Evolutionary conservation across 2,797 vertebrate species (phyloP), one percentile per base, ranked within the genome.

Genomic region (Enteromius paludinosus): DNA sequence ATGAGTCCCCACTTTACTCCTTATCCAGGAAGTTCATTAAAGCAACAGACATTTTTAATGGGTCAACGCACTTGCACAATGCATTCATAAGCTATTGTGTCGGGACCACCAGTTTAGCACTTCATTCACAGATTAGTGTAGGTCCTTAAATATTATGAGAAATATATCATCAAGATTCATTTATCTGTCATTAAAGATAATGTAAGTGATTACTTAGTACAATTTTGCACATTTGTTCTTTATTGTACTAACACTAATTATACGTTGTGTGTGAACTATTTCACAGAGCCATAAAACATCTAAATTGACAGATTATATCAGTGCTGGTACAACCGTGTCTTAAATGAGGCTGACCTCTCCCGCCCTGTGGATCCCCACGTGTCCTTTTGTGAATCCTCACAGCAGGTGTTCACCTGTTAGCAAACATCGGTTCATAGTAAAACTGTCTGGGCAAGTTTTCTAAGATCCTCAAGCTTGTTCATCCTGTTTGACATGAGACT

Each of bases 1-100:
- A 72, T 62, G 30, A 23, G 25, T 61, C n/a, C 77, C 49, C 74
- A 25, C 61, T 88, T 90, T 47, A 54, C 86, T 79, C 79, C 86
- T 87, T 85, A 82, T 14, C 73, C 45, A 85, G 87, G 82, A 90
- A 91, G 88, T 91, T 90, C 88, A 91, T 92, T 91, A 90, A 92
- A 75, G 82, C 78, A 76, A 91, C 92, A 92, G 91, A 87, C 89
- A 92, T 89, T 78, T 11, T 82, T 82, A 86, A 91, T 77, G 72
- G 84, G 88, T 86, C 88, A 89, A 85, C 88, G 85, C 86, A 89
- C 86, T 87, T 76, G 77, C 77, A 87, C 83, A 86, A 83, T 85
- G 73, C 77, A 82, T 80, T 83, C 74, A 84, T 84, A 83, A 70
- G 65, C 79, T 66, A 85, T 86, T 87, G 77, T 76, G n/a, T 77